Percentiles rank a stretch among this genome's conserved stretches.
phyloP scores from a whole-genome alignment of 2,113 vertebrate genomes.

The Caranx melampygus region DNA sequence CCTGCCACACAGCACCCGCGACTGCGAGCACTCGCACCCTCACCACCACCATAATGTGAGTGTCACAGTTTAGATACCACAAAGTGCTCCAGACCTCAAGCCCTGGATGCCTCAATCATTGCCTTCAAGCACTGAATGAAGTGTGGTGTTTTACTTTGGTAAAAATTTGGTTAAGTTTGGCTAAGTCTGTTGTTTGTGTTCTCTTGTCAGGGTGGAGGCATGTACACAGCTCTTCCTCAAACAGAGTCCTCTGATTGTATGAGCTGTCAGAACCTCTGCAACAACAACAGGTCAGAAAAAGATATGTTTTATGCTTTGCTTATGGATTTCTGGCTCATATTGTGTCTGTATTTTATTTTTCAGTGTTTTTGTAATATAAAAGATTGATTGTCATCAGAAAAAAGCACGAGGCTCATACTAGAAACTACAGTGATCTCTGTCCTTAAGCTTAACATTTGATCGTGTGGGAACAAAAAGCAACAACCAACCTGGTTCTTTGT shows the following conservation, averaged over 20 bases:
- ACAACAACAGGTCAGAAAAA: constrained; percentile 93
- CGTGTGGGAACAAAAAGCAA: neutral
- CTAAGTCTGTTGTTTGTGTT: constrained; percentile 33
- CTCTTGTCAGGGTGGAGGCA: constrained; percentile 84
- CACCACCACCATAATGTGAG: constrained; percentile 90
- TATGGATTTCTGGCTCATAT: neutral
- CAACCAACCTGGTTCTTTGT: neutral
- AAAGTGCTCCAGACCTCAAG: neutral
- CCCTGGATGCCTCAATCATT: neutral
- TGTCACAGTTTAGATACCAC: neutral
- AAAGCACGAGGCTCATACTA: neutral
- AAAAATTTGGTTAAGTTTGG: neutral
- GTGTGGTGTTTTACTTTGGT: neutral
- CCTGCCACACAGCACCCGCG: constrained; percentile 71
- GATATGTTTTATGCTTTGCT: neutral
- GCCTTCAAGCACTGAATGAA: neutral
- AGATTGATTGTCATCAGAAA: neutral
- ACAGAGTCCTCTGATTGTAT: constrained; percentile 88
- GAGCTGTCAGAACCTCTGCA: constrained; percentile 94
- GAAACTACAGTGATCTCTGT: neutral
- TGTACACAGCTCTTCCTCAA: constrained; percentile 88
- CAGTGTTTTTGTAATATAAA: neutral
- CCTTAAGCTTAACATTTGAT: neutral
- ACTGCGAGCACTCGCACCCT: constrained; percentile 86
- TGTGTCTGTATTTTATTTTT: neutral